Evolutionary conservation across 2,797 vertebrate species (phyloP).

Genomic region (Enteromius unitaeniatus): DNA sequence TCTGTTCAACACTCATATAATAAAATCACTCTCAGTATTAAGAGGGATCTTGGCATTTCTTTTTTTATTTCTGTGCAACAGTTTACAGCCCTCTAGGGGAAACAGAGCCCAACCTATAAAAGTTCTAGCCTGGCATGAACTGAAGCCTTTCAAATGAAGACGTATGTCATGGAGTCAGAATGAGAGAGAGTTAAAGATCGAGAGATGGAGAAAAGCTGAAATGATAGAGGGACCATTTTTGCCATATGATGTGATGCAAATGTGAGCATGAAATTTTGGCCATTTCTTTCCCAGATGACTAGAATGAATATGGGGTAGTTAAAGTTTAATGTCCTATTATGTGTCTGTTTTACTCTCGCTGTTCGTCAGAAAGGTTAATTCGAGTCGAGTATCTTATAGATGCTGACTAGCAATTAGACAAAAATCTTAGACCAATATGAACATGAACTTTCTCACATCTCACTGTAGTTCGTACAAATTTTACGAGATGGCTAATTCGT

Average conservation of each 20-base stretch:
- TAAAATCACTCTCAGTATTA: slow-evolving; percentile 79
- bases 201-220: slow-evolving; percentile 51
- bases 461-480: too few species aligned
- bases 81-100: slow-evolving; percentile 78
- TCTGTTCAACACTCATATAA: slow-evolving; percentile 75
- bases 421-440: background rate
- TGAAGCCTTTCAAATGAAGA: slow-evolving; percentile 81
- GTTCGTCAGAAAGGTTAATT: slow-evolving; percentile 64
- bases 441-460: background rate
- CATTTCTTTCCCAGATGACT: slow-evolving; percentile 77
- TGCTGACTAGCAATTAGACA: slow-evolving; percentile 40
- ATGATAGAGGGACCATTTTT: slow-evolving; percentile 65
- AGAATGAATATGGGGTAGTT: slow-evolving; percentile 80
- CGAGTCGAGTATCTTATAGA: slow-evolving; percentile 59
- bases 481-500: too few species aligned
- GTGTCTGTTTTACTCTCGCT: slow-evolving; percentile 78
- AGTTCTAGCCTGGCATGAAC: slow-evolving; percentile 79
- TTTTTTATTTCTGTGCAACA: slow-evolving; percentile 78
- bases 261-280: slow-evolving; percentile 75
- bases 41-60: slow-evolving; percentile 79
- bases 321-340: slow-evolving; percentile 84
- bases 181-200: slow-evolving; percentile 45
- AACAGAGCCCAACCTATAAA: slow-evolving; percentile 78
- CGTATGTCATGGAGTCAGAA: slow-evolving; percentile 73
- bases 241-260: slow-evolving; percentile 73